Base-by-base conservation (phyloP, 2,797 vertebrate species). In the Enteromius radiatus region DNA sequence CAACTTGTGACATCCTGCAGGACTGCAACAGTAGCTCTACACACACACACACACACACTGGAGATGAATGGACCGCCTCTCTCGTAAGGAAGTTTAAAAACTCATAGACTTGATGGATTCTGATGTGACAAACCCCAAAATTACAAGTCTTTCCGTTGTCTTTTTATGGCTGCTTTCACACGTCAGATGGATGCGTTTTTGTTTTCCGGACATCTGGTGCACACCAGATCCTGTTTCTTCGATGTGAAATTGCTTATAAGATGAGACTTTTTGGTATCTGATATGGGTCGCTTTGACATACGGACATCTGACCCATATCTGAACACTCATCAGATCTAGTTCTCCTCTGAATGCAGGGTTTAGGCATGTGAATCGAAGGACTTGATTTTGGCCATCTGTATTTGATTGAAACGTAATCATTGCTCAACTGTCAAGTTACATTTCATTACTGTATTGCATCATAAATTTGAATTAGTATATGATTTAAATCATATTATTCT, bases 21-120 rank as follows among this genome's bases (percentile, higher is more conserved):
- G 89, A 93, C 88, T 91, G 90, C 91, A 93, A 91, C 93, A 89
- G 93, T 93, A 93, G 93, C 92, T 90, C 85, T 91, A 91, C 90
- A 92, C 90, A 90, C 88, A 90, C 84, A 77, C 79, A 43, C 83
- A n/a, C n/a, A n/a, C n/a, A n/a, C n/a, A n/a, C n/a, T n/a, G n/a
- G n/a, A n/a, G n/a, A n/a, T n/a, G n/a, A n/a, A n/a, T n/a, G n/a
- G n/a, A 23, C n/a, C 43, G 1, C 41, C 76, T 67, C 56, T 63
- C 54, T 78, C 28, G 2, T 14, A 63, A 65, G 28, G 43, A 65
- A 47, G 56, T 38, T 56, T 38, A 54, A 21, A 74, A 23, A 15
- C 71, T 45, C 23, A 2, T 28, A 14, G 23, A 63, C 38, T 63
- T 45, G 56, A 65, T 49, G 23, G 26, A 63, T 78, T 17, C 61